Percentiles rank a stretch among this genome's conserved stretches.
Evolutionary conservation across 2,888 invertebrate genomes (phyloP).

Genomic region (Parochlus steinenii): DNA sequence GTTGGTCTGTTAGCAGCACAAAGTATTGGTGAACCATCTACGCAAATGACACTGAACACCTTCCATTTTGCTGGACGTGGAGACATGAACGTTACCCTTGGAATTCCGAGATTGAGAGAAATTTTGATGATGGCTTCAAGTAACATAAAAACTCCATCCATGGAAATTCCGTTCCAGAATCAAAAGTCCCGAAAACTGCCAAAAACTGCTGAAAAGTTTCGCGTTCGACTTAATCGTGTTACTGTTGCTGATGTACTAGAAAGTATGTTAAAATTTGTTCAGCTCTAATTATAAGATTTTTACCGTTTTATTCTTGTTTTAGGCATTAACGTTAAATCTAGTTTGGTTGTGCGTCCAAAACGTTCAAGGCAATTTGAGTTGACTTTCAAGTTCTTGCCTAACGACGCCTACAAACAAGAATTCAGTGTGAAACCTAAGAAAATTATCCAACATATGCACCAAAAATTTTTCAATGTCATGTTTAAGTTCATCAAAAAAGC

Average conservation of each 20-base stretch:
- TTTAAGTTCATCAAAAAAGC: conserved; percentile 43
- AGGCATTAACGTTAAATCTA: conserved; percentile 25
- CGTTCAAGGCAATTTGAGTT: conserved; percentile 48
- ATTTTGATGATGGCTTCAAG: conserved; percentile 90
- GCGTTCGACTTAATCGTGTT: conserved; percentile 58
- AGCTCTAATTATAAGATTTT: neutral
- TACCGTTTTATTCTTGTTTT: conserved; percentile 9
- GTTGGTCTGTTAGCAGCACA: conserved; percentile 94
- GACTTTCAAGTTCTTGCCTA: conserved; percentile 55
- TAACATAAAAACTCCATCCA: conserved; percentile 89
- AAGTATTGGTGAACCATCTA: conserved; percentile 97
- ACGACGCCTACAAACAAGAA: conserved; percentile 52
- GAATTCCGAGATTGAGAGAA: conserved; percentile 92
- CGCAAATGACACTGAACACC: conserved; percentile 99
- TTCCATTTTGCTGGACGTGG: conserved; percentile 99
- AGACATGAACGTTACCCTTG: conserved; percentile 99
- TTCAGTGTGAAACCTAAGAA: conserved; percentile 51
- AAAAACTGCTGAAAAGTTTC: conserved; percentile 46
- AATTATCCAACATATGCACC: conserved; percentile 59
- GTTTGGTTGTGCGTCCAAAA: conserved; percentile 35
- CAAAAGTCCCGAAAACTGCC: conserved; percentile 33
- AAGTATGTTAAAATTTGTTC: conserved; percentile 22
- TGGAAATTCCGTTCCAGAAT: conserved; percentile 70
- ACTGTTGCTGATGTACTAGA: conserved; percentile 64
- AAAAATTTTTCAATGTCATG: conserved; percentile 48